phyloP scores from a whole-genome alignment of 2,888 invertebrate species.

The Hirtodrosophila cameraria region DNA sequence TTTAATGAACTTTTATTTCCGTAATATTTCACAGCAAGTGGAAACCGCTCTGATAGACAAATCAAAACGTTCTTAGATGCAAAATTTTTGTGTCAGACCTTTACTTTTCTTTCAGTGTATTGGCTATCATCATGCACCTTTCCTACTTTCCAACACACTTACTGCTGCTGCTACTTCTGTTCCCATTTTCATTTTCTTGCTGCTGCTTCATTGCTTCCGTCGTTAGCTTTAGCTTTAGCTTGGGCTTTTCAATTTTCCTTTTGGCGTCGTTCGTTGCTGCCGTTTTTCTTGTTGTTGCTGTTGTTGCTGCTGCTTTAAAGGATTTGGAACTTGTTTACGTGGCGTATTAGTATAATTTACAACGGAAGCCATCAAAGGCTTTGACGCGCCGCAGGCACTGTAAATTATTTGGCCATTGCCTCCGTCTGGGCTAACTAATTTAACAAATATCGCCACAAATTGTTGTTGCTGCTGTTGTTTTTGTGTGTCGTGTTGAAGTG shows the following conservation, averaged over 20 bases:
- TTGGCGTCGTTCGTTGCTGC: slow-evolving; percentile 17
- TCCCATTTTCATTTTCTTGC: not conserved
- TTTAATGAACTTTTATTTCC: too few species aligned
- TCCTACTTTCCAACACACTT: not conserved
- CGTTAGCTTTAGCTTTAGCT: slow-evolving; percentile 29
- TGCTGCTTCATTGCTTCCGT: slow-evolving; percentile 22
- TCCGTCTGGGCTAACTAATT: slow-evolving; percentile 44
- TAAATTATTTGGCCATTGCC: slow-evolving; percentile 59
- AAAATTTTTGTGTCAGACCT: too few species aligned
- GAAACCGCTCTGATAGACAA: too few species aligned
- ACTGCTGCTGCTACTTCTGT: slow-evolving; percentile 1
- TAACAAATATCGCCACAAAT: slow-evolving; percentile 46
- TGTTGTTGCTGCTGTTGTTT: too few species aligned
- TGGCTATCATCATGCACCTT: not conserved
- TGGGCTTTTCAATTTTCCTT: slow-evolving; percentile 59
- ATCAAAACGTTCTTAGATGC: too few species aligned
- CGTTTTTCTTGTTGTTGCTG: slow-evolving; percentile 5
- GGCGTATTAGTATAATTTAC: slow-evolving; percentile 73
- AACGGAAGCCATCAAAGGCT: slow-evolving; percentile 71
- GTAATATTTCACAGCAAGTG: too few species aligned
- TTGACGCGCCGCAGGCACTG: slow-evolving; percentile 59
- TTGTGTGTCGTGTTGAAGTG: slow-evolving; percentile 26
- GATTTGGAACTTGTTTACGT: slow-evolving; percentile 75
- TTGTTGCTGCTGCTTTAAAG: slow-evolving; percentile 57
- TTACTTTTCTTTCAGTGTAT: too few species aligned